Base-by-base conservation (phyloP, 2,113 vertebrate species). In the Stigmatopora nigra region DNA sequence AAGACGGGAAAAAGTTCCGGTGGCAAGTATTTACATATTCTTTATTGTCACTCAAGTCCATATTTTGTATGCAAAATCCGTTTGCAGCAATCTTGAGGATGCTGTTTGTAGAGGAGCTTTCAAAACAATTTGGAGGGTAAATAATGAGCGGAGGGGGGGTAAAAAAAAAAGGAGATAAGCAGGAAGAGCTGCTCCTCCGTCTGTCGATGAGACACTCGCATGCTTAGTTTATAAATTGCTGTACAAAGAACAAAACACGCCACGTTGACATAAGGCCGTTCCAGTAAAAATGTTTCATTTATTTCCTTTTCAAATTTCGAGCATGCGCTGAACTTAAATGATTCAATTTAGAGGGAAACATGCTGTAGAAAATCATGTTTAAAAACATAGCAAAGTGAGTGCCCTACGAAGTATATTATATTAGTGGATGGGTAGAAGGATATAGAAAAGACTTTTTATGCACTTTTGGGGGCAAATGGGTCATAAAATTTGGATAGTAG, bases 291-390 rank as follows among this genome's bases (percentile, higher is more conserved):
- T 63, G 5, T 48, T 47, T 74, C 16, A 14, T 63, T 14, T 65
- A 63, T 78, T 83, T 71, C 70, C 64, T 56, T 47, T 71, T 63
- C 68, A 70, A 45, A 63, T 73, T 63, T 70, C 63, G 63, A 78
- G 67, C 78, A 57, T 76, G 78, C 82, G 78, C 44, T 80, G 74
- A 71, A 83, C 73, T 84, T 60, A 79, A 79, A 72, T 80, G 13
- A 53, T 76, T 88, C 87, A 82, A 86, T 89, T 89, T 65, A 62
- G 72, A 68, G 51, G 64, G 77, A 79, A 59, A 75, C 88, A 89
- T 90, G 89, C 88, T 85, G 82, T 90, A 91, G 79, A 89, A 90
- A 92, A 90, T 82, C 31, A 84, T 76, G 72, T 83, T 38, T 78
- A 87, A 83, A 88, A 84, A 80, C 78, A 76, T 82, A 62, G 75